Conservation (phyloP, 2,888 invertebrate genomes). For the Dynastes maya region DNA sequence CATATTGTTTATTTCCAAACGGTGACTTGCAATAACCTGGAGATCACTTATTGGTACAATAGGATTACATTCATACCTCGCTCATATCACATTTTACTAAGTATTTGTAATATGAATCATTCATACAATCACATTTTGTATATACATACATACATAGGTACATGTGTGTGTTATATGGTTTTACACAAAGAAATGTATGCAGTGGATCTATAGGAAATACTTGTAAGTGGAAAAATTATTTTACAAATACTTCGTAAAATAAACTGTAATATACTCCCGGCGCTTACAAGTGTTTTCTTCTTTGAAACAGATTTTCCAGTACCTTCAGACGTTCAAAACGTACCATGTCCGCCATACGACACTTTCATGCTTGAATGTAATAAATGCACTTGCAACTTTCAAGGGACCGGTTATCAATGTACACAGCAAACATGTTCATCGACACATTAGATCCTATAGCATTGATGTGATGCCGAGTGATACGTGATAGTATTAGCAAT, state of each 20-base stretch:
- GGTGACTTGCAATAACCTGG: too few species aligned
- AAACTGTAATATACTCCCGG: not conserved
- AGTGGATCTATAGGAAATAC: slow-evolving; percentile 49
- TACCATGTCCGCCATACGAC: slow-evolving; percentile 72
- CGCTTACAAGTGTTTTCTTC: slow-evolving; percentile 56
- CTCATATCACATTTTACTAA: slow-evolving; percentile 51
- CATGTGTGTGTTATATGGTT: slow-evolving; percentile 20
- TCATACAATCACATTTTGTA: slow-evolving; percentile 18
- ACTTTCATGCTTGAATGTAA: slow-evolving; percentile 75
- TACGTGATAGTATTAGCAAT: slow-evolving; percentile 18
- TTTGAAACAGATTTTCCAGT: slow-evolving; percentile 59
- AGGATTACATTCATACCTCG: slow-evolving; percentile 3
- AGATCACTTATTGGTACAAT: slow-evolving; percentile 2
- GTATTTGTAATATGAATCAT: slow-evolving; percentile 57
- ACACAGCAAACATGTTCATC: slow-evolving; percentile 71
- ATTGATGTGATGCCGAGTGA: slow-evolving; percentile 13
- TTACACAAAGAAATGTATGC: slow-evolving; percentile 25
- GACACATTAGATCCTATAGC: not conserved
- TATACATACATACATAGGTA: not conserved
- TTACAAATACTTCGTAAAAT: slow-evolving; percentile 56
- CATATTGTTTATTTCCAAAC: too few species aligned
- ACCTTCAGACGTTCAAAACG: slow-evolving; percentile 65
- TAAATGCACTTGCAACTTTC: slow-evolving; percentile 74
- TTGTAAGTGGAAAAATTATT: slow-evolving; percentile 50
- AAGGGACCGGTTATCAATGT: slow-evolving; percentile 73